A percentile compares a stretch with the other conserved stretches of the same genome.
phyloP scores from a whole-genome alignment of 2,113 vertebrate genomes.

The Gorsachius goisagi region DNA sequence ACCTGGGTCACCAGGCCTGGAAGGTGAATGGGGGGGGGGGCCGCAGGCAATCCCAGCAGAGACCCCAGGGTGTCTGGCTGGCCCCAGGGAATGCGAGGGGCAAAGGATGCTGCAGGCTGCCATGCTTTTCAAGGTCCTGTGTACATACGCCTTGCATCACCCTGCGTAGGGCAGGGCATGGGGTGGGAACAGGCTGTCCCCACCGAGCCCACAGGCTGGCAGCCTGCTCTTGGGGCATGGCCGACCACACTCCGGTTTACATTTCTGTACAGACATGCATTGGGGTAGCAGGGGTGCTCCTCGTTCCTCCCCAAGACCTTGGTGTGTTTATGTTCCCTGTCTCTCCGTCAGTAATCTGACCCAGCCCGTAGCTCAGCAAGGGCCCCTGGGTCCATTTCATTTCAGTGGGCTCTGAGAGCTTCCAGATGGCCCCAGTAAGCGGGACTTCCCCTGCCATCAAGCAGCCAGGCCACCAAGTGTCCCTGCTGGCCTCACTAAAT shows the following conservation, averaged over 20 bases:
- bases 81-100: background rate
- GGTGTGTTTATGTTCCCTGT: background rate
- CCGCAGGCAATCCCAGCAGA: no score
- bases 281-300: background rate
- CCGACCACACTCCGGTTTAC: fast-evolving
- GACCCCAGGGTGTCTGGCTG: background rate
- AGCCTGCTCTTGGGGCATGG: background rate
- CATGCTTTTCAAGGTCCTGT: fast-evolving
- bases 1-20: background rate
- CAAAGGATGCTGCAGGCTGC: background rate
- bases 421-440: background rate
- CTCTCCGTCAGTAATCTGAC: background rate
- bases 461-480: background rate
- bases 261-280: background rate
- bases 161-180: fast-evolving
- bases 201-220: fast-evolving
- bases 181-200: background rate
- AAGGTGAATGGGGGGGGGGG: no score
- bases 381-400: background rate
- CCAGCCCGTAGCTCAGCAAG: background rate
- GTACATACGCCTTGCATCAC: fast-evolving
- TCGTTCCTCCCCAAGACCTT: background rate
- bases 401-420: background rate
- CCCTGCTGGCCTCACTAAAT: fast-evolving
- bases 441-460: background rate